A percentile compares a stretch with the other conserved stretches of the same genome.
Conservation (phyloP, 2,888 invertebrate species). For the Polymixis flavicincta region DNA sequence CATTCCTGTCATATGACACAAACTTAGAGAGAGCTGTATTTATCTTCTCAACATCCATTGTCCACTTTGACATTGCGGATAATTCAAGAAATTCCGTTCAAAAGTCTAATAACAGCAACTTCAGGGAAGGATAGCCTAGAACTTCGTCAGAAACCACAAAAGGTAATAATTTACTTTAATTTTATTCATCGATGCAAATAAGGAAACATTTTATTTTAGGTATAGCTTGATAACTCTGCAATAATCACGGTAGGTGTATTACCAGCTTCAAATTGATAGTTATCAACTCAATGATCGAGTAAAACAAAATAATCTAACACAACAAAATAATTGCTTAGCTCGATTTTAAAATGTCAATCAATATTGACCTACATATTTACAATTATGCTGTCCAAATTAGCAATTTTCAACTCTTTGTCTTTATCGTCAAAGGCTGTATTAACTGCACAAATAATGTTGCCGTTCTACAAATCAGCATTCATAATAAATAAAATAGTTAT, state of each 20-base stretch:
- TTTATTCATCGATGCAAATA: not conserved
- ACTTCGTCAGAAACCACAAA: slow-evolving; percentile 5
- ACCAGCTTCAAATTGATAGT: slow-evolving; percentile 20
- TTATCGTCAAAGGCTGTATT: slow-evolving; percentile 63
- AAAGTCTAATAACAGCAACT: too few species aligned
- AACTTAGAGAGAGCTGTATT: not conserved
- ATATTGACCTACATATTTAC: slow-evolving; percentile 65
- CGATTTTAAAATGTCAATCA: slow-evolving; percentile 77
- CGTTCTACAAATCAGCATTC: slow-evolving; percentile 78
- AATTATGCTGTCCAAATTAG: slow-evolving; percentile 24
- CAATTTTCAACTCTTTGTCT: slow-evolving; percentile 69
- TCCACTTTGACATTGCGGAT: not conserved
- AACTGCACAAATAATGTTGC: slow-evolving; percentile 63
- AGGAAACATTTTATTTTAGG: not conserved
- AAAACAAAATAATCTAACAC: slow-evolving; percentile 73
- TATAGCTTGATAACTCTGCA: not conserved
- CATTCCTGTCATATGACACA: too few species aligned
- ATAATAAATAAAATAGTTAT: slow-evolving; percentile 73
- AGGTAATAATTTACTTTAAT: not conserved
- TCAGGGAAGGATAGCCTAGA: not conserved
- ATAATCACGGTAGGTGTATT: slow-evolving; percentile 1
- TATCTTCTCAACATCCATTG: not conserved
- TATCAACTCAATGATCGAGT: slow-evolving; percentile 30
- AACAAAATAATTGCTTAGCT: slow-evolving; percentile 65
- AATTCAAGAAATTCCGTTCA: too few species aligned